Conservation (phyloP, 2,888 invertebrate species). For the Oasisia sp. region DNA sequence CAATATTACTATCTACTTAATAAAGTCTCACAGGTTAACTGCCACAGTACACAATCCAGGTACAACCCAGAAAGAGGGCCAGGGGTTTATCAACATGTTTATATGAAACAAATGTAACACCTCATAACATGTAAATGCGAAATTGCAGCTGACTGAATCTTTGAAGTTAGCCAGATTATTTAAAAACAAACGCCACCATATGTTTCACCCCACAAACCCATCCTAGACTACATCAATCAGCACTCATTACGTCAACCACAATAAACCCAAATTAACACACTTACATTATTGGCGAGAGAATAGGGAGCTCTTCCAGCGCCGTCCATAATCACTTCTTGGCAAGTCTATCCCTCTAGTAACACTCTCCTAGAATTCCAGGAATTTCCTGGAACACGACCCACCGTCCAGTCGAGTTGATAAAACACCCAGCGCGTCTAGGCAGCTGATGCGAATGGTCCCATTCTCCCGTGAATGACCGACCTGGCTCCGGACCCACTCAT, state of each 20-base stretch:
- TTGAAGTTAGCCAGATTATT: neutral
- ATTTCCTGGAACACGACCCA: neutral
- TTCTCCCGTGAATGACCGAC: neutral
- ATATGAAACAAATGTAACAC: neutral
- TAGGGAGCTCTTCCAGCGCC: neutral
- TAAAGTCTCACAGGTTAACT: neutral
- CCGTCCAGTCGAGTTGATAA: neutral
- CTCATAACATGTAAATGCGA: neutral
- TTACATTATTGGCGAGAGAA: neutral
- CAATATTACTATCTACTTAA: neutral
- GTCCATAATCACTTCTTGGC: constrained; percentile 9
- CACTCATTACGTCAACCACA: neutral
- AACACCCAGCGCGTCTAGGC: neutral
- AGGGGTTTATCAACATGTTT: neutral
- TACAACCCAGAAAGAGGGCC: neutral
- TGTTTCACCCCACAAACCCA: neutral
- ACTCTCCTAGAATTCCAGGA: neutral
- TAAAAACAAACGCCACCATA: neutral
- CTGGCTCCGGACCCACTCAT: neutral
- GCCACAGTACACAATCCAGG: neutral
- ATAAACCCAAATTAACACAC: neutral
- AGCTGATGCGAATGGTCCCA: neutral
- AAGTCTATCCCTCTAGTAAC: neutral
- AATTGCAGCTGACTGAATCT: neutral
- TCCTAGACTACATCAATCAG: neutral